Evolutionary conservation across 2,888 invertebrate genomes (phyloP).

Genomic region (Scaptodrosophila latifasciaeformis): DNA sequence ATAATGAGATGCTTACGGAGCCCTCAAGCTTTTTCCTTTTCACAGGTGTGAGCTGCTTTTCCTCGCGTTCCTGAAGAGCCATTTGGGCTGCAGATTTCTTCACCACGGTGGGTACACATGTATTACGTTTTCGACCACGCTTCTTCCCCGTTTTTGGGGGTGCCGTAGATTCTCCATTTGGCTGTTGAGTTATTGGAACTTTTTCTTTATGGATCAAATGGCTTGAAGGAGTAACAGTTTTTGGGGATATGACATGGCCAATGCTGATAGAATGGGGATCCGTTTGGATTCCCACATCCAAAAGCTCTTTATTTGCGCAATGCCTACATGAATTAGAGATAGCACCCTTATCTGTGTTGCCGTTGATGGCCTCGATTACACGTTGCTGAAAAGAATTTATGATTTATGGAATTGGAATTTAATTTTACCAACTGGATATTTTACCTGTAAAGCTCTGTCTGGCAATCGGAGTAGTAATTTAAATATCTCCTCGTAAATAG

Average conservation of each 20-base stretch:
- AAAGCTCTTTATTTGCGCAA: too few species aligned
- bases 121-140: constrained; percentile 61
- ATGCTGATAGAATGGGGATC: constrained; percentile 9
- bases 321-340: constrained; percentile 43
- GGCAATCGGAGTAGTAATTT: constrained; percentile 64
- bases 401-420: too few species aligned
- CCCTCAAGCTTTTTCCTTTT: constrained; percentile 21
- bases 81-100: constrained; percentile 59
- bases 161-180: not conserved
- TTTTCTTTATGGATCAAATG: not conserved
- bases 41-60: constrained; percentile 53
- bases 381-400: constrained; percentile 46
- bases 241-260: not conserved
- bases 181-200: not conserved
- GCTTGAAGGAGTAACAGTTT: not conserved
- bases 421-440: too few species aligned
- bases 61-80: constrained; percentile 53
- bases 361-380: constrained; percentile 71
- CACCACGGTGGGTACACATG: constrained; percentile 64
- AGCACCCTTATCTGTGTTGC: constrained; percentile 40
- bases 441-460: constrained; percentile 59
- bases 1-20: constrained; percentile 21
- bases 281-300: constrained; percentile 44
- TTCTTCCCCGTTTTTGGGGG: constrained; percentile 19
- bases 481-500: constrained; percentile 63